Conservation (phyloP, 2,113 vertebrate species). For the Chionomys nivalis region DNA sequence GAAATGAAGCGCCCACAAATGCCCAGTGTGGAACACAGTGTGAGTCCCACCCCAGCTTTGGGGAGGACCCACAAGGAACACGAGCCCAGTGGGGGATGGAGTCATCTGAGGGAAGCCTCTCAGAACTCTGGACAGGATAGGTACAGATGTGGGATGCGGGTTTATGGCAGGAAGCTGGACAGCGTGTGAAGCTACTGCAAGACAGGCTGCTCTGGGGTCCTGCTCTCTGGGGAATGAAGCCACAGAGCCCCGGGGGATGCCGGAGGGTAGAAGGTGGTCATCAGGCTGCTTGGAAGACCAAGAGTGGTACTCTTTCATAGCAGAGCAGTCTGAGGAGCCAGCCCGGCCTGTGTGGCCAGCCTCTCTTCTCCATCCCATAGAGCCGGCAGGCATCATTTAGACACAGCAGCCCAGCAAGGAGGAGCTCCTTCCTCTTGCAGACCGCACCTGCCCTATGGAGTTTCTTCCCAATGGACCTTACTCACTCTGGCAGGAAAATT, state of each 20-base stretch:
- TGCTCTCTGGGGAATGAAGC: background rate
- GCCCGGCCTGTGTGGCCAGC: background rate
- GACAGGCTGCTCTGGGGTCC: no score
- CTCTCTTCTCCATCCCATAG: background rate
- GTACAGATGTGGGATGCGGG: background rate
- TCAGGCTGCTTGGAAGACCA: no score
- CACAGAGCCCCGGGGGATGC: rapidly evolving
- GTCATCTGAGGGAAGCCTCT: no score
- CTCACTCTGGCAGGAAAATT: background rate
- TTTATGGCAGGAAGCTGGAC: background rate
- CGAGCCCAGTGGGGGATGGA: background rate
- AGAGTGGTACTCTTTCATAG: background rate
- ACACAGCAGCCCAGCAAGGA: background rate
- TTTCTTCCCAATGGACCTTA: background rate
- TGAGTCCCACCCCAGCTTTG: background rate
- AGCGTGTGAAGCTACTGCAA: background rate
- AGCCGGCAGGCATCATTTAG: background rate
- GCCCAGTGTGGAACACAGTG: background rate
- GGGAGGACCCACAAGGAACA: background rate
- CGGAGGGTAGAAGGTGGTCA: no score
- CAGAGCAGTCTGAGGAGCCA: background rate
- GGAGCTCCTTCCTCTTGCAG: background rate
- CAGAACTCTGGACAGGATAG: background rate
- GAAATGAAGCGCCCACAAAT: background rate
- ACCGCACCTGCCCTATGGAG: no score